Percentiles rank a stretch among this genome's conserved stretches.
These are phyloP conservation scores for Syritta pipiens DNA, from an alignment of 2,888 invertebrate genomes.

Conservation along the genomic window DNA sequence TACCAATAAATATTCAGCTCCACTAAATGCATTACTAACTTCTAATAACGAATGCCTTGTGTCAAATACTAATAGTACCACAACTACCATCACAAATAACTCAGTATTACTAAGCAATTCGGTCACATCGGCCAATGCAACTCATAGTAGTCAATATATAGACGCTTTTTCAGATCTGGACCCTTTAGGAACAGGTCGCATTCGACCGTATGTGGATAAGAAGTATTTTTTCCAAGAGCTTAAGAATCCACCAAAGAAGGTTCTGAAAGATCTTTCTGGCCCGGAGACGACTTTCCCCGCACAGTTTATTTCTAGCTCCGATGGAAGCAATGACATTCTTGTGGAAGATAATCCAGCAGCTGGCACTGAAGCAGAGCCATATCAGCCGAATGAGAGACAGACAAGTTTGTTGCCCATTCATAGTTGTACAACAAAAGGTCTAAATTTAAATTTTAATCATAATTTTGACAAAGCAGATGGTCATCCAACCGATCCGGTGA, in stretches of 20 bases:
- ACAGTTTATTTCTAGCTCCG: constrained; percentile 50
- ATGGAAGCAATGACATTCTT: constrained; percentile 51
- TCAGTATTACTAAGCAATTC: constrained; percentile 66
- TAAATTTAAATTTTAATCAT: constrained; percentile 66
- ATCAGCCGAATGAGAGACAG: constrained; percentile 44
- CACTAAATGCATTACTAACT: constrained; percentile 65
- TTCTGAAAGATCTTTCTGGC: constrained; percentile 88
- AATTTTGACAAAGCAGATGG: constrained; percentile 63
- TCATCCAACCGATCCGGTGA: constrained; percentile 77
- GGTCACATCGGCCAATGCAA: constrained; percentile 76
- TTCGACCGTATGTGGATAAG: constrained; percentile 95
- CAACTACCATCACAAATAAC: constrained; percentile 62
- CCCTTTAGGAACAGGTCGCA: constrained; percentile 94
- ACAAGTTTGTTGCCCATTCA: constrained; percentile 67
- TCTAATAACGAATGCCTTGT: constrained; percentile 60
- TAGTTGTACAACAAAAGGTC: constrained; percentile 56
- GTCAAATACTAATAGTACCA: constrained; percentile 58
- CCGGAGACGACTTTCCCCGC: constrained; percentile 52
- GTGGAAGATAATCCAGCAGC: constrained; percentile 45
- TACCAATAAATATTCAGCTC: constrained; percentile 65
- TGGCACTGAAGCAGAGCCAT: constrained; percentile 29
- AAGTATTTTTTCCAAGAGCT: constrained; percentile 97
- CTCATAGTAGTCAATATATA: constrained; percentile 80
- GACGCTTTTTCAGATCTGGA: constrained; percentile 96
- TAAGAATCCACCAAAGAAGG: constrained; percentile 96